Evolutionary conservation across 2,113 vertebrate species (phyloP).

Genomic region (Menidia beryllina): DNA sequence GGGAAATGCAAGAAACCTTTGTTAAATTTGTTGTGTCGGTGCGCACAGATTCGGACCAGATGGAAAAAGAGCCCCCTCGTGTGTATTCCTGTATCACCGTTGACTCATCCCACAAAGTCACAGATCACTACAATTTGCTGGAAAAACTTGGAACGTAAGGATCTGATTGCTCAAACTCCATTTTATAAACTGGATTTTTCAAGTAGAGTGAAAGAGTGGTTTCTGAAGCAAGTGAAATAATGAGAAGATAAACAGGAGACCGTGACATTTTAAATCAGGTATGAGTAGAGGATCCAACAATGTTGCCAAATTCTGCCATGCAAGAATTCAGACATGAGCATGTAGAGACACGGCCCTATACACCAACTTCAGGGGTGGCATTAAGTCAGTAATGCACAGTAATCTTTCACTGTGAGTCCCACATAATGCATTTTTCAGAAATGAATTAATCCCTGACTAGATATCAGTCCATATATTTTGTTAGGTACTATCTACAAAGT

Average conservation of each 20-base stretch:
- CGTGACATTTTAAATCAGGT: background rate
- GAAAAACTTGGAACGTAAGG: conserved; percentile 91
- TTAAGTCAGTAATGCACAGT: background rate
- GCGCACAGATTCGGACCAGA: conserved; percentile 43
- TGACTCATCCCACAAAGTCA: conserved; percentile 80
- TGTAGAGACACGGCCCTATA: conserved; percentile 24
- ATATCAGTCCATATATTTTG: too few species aligned
- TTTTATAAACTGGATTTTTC: background rate
- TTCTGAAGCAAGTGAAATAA: background rate
- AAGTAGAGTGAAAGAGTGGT: background rate
- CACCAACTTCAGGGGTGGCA: background rate
- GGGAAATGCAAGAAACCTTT: background rate
- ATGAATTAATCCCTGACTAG: too few species aligned
- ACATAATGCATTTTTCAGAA: background rate
- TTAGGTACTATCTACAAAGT: background rate
- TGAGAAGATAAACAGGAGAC: fast-evolving
- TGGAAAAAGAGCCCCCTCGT: conserved; percentile 49
- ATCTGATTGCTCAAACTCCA: background rate
- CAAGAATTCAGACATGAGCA: background rate
- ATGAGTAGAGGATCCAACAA: background rate
- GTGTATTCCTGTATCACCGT: conserved; percentile 70
- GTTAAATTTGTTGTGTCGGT: conserved; percentile 15
- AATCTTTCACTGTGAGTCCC: background rate
- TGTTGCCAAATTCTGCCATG: background rate
- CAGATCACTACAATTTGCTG: conserved; percentile 79